Percentiles rank a stretch among this genome's conserved stretches.
Conservation (phyloP, 2,113 vertebrate genomes). For the Gymnobelideus leadbeateri region DNA sequence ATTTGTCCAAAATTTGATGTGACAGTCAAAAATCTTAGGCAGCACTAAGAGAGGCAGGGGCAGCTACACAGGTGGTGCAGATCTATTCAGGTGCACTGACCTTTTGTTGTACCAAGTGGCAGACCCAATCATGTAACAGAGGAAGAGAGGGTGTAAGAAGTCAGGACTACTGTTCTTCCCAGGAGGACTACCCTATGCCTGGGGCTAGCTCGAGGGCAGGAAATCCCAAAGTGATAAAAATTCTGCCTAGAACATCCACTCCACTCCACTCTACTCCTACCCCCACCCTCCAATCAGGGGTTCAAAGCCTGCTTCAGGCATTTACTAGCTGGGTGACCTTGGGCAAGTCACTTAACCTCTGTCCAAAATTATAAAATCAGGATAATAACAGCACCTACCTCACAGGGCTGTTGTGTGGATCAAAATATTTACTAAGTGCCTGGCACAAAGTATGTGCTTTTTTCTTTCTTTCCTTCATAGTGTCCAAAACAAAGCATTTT, state of each 20-base stretch:
- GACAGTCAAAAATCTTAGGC: not conserved
- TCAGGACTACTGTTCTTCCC: too few species aligned
- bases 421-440: too few species aligned
- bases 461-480: not conserved
- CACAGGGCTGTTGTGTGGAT: not conserved
- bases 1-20: not conserved
- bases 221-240: not conserved
- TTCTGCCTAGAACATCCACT: not conserved
- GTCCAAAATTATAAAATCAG: not conserved
- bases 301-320: not conserved
- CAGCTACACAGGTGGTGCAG: not conserved
- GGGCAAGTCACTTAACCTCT: not conserved
- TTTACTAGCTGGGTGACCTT: not conserved
- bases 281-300: not conserved
- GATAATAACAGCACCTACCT: too few species aligned
- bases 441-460: not conserved
- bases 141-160: not conserved
- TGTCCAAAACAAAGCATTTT: not conserved
- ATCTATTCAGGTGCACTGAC: not conserved
- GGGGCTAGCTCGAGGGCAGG: not conserved
- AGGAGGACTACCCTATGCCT: not conserved
- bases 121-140: not conserved
- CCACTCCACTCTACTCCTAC: too few species aligned
- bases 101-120: not conserved
- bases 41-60: not conserved